Base-by-base conservation (phyloP, 2,113 vertebrate genomes). In the Lontra canadensis region DNA sequence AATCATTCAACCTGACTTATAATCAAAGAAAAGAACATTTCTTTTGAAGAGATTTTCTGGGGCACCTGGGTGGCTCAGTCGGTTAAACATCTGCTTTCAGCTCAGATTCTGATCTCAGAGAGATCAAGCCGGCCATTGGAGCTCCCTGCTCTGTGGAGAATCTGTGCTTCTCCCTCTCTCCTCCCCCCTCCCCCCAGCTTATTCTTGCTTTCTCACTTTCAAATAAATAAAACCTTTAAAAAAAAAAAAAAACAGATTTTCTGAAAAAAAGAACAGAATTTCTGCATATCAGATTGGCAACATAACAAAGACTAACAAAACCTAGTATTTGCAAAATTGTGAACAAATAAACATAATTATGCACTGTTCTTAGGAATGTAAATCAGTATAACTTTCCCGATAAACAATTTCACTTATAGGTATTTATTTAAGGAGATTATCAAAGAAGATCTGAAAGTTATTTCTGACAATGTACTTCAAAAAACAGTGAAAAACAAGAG, bases 401-500 rank as follows among this genome's bases (percentile, higher is more conserved):
- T 15, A 73, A 94, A 26, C 20, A 63, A 83, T 65, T 87, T 84
- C 69, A 79, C 29, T 44, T 71, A 36, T 21, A 83, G 4, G 26
- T 47, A 90, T 73, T 90, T 90, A 85, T 79, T 79, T 80, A 86
- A 94, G n/a, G 26, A 80, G 44, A 71, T 26, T 67, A 73, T 36
- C 44, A 73, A 90, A 81, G 9, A 91, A 94, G 76, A 76, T 55
- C 31, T 79, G 42, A 73, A 80, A 67, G 15, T 23, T 80, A 34
- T 18, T 85, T 94, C 6, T 91, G 25, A 81, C 59, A 91, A 69
- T 52, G 8, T 86, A 67, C 59, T 79, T 96, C 23, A 96, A 95
- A 95, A 86, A 49, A 69, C 13, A 82, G 49, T 95, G 18, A 81
- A 92, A 94, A 88, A 71, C 36, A 94, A 81, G n/a, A 80, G 15